A percentile compares a stretch with the other conserved stretches of the same genome.
Evolutionary conservation across 2,888 invertebrate species (phyloP).

Genomic region (Spodoptera exigua): DNA sequence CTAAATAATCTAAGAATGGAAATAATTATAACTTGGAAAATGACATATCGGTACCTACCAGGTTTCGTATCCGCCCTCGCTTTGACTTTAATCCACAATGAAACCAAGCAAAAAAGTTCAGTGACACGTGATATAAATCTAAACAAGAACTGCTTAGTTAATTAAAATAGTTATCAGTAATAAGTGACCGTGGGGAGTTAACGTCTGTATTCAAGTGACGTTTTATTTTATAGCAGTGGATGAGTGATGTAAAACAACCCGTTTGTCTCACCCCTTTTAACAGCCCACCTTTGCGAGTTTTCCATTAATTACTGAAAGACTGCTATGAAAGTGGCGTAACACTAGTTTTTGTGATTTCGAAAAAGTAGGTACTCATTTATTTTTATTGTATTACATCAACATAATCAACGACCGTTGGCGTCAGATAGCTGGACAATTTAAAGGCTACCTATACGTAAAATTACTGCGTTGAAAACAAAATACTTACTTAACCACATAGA

Average conservation of each 20-base stretch:
- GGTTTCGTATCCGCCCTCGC: no score
- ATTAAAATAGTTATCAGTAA: slow-evolving; percentile 1
- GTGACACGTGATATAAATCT: no score
- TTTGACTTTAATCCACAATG: no score
- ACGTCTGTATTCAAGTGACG: slow-evolving; percentile 3
- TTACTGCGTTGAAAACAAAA: no score
- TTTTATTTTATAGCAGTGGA: slow-evolving; percentile 53
- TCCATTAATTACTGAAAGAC: slow-evolving; percentile 77
- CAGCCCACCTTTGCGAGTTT: slow-evolving; percentile 76
- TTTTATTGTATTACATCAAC: neutral
- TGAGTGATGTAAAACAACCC: slow-evolving; percentile 68
- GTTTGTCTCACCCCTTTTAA: slow-evolving; percentile 83
- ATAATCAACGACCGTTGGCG: no score
- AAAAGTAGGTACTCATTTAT: neutral
- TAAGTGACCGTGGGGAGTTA: slow-evolving; percentile 1
- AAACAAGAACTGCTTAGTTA: neutral
- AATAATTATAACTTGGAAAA: no score
- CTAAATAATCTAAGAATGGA: no score
- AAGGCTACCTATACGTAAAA: no score
- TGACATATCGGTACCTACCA: no score
- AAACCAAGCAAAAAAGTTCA: no score
- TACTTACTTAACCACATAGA: no score
- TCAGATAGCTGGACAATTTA: no score
- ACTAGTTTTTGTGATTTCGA: neutral
- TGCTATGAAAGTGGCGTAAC: slow-evolving; percentile 61